Conservation (phyloP, 2,797 vertebrate species). For the Meriones psammophilus region DNA sequence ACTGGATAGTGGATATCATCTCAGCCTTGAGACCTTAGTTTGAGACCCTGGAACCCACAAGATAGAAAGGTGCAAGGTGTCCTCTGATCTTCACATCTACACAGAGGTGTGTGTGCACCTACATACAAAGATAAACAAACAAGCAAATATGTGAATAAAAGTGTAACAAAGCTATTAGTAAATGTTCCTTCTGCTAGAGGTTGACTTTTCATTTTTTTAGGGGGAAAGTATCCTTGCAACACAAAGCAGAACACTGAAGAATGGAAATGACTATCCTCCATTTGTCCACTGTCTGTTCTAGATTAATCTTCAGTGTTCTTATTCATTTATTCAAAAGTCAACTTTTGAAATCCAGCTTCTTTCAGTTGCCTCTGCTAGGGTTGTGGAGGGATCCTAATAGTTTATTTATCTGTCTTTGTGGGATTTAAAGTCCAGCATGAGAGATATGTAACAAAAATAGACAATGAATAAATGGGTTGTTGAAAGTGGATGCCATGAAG, state of each 20-base stretch:
- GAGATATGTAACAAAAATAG: neutral
- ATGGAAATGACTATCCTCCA: neutral
- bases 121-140: neutral
- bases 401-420: neutral
- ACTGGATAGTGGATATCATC: neutral
- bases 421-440: neutral
- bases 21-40: neutral
- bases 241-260: neutral
- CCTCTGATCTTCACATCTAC: neutral
- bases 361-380: neutral
- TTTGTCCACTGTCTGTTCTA: neutral
- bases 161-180: neutral
- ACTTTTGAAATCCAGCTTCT: neutral
- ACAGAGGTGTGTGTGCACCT: neutral
- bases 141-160: neutral
- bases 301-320: constrained; percentile 12
- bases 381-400: neutral
- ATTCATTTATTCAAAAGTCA: constrained; percentile 9
- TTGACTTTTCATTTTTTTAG: constrained; percentile 15
- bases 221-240: neutral
- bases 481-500: neutral
- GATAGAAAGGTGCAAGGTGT: neutral
- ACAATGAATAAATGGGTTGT: neutral
- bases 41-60: neutral
- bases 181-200: neutral